Conservation (phyloP, 2,797 vertebrate species). For the Anguilla obscura region DNA sequence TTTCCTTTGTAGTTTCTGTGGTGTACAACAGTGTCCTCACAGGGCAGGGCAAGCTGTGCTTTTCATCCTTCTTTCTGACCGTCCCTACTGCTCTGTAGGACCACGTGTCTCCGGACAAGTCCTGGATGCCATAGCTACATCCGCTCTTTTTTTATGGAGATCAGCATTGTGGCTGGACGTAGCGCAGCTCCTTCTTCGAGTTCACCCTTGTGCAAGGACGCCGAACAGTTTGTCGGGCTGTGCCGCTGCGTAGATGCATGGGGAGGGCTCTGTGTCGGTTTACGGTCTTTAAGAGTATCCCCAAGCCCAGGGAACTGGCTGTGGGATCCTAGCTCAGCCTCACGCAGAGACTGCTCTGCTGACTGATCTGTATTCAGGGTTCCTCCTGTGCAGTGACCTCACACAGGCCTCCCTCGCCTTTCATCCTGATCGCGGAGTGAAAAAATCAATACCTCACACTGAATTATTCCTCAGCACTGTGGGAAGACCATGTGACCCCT, state of each 20-base stretch:
- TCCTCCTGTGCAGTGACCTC: background rate
- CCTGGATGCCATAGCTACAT: background rate
- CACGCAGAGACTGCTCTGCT: background rate
- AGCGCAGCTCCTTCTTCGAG: background rate
- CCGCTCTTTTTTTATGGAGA: background rate
- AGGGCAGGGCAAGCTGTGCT: background rate
- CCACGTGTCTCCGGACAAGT: background rate
- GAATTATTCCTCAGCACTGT: background rate
- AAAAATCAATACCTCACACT: background rate
- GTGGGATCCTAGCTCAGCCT: background rate
- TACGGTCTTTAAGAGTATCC: no score
- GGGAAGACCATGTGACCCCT: background rate
- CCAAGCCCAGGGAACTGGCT: background rate
- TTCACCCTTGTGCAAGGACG: background rate
- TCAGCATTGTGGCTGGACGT: background rate
- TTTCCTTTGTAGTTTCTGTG: background rate
- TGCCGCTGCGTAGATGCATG: background rate
- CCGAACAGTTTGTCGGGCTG: slow-evolving; percentile 14
- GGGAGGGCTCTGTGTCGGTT: background rate
- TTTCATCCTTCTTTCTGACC: background rate
- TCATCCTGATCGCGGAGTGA: background rate
- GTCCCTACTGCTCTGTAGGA: background rate
- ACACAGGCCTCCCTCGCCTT: background rate
- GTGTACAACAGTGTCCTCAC: background rate
- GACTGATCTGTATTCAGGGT: background rate